A percentile compares a stretch with the other conserved stretches of the same genome.
These are phyloP conservation scores for Metaphire vulgaris DNA, from an alignment of 1,140 invertebrate genomes.

Conservation along the genomic window DNA sequence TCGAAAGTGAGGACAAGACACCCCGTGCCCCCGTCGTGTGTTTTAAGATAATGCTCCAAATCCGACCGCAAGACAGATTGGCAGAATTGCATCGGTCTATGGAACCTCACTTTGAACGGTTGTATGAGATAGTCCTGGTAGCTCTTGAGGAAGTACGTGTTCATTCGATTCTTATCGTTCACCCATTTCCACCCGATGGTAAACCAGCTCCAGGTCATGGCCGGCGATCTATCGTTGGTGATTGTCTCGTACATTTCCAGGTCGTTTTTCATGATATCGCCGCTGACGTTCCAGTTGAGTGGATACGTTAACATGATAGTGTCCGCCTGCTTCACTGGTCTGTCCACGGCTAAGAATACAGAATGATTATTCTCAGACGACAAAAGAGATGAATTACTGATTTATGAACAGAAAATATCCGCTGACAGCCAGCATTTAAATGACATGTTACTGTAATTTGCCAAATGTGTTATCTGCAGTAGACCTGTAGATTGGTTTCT, in stretches of 20 bases:
- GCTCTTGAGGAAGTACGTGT: constrained; percentile 25
- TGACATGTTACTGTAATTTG: not conserved
- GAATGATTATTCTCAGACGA: too few relatives aligned
- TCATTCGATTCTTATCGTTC: constrained; percentile 13
- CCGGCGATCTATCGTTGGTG: constrained; percentile 15
- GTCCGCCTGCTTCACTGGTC: constrained; percentile 26
- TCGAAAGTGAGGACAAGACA: too few relatives aligned
- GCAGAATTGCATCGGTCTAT: too few relatives aligned
- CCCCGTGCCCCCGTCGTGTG: too few relatives aligned
- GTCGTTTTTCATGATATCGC: constrained; percentile 30
- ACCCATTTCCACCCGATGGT: constrained; percentile 30
- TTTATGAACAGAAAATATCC: not conserved
- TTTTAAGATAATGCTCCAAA: not conserved
- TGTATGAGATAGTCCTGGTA: constrained; percentile 31
- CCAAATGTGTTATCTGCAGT: not conserved
- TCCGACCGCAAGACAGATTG: too few relatives aligned
- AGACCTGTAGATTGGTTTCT: not conserved
- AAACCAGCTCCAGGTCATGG: constrained; percentile 29
- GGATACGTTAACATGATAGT: constrained; percentile 30
- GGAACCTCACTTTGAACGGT: constrained; percentile 30
- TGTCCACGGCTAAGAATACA: constrained; percentile 6
- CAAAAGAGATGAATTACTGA: not conserved
- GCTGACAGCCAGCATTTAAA: not conserved
- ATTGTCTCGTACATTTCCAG: constrained; percentile 22
- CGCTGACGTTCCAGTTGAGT: constrained; percentile 30